Base-by-base conservation (phyloP, 1,140 invertebrate species). In the Drosophila aff. region DNA sequence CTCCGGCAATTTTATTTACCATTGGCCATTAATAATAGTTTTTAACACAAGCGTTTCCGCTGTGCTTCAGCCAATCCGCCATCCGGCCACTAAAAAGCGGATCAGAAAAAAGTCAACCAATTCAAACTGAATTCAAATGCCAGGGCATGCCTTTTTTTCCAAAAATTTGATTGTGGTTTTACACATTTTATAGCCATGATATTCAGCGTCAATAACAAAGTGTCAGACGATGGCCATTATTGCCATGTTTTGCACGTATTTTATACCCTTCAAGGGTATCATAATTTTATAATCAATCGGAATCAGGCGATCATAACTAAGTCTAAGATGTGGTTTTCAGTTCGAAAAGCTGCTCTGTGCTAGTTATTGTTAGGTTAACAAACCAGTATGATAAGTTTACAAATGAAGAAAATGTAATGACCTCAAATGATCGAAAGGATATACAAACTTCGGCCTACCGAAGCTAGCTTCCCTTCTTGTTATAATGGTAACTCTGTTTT, bases 121-220 rank as follows among this genome's bases (percentile, higher is more conserved):
- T 69, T 18, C 68, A 73, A 69, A 69, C 49, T 46, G 31, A 57
- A 69, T 71, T 73, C 69, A 73, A 73, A 73, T 72, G 67, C 53
- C 46, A 38, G 10, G 36, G 15, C 52, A 21, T 10, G 10, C 1
- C 28, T 10, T 40, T 73, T 73, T 60, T 61, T 52, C 13, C 18
- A n/a, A 18, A 61, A 73, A 73, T 61, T 73, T 59, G 46, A 73
- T 73, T 73, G 67, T 15, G 69, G 69, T 44, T 69, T 38, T 18
- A 16, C 15, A 28, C 55, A 38, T 73, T 73, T 73, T 73, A 73
- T 73, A 44, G 69, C 28, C 67, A 50, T 50, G 67, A 61, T 72
- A 72, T 50, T 50, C 38, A 41, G 53, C 67, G 69, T 73, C 69
- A 73, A 60, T 72, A 72, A 23, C 67, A 72, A 72, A 72, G 69